Evolutionary conservation across 1,140 invertebrate species (phyloP).

Genomic region (Aphelinus atriplicis): DNA sequence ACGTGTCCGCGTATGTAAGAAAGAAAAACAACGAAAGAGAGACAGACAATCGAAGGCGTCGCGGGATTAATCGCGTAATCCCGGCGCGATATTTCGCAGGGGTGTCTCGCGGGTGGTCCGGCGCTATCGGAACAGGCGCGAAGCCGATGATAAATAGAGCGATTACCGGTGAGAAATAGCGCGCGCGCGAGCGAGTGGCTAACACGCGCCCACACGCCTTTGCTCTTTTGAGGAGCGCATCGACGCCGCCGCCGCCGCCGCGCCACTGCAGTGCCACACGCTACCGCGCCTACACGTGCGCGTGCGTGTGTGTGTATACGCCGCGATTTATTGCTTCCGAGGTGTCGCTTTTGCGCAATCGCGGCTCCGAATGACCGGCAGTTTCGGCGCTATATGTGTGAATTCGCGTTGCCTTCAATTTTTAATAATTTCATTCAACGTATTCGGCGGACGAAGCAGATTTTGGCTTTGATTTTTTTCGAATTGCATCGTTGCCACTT

Average conservation of each 20-base stretch:
- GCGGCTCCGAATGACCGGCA: constrained; percentile 21
- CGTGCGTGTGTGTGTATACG: neutral
- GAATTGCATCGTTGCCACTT: too few relatives aligned
- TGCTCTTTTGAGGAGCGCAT: neutral
- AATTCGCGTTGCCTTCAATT: too few relatives aligned
- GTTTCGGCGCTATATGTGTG: too few relatives aligned
- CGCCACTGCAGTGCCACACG: too few relatives aligned
- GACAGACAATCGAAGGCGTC: too few relatives aligned
- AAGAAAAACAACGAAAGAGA: too few relatives aligned
- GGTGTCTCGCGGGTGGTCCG: constrained; percentile 48
- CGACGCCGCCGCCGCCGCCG: too few relatives aligned
- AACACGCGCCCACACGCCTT: neutral
- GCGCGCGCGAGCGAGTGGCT: neutral
- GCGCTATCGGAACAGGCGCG: constrained; percentile 49
- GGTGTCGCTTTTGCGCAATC: neutral
- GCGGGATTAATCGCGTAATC: neutral
- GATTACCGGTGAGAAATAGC: constrained; percentile 50
- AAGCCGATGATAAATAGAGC: constrained; percentile 58
- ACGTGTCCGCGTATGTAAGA: too few relatives aligned
- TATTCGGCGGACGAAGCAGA: too few relatives aligned
- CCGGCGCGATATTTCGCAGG: neutral
- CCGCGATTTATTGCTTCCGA: constrained; percentile 2
- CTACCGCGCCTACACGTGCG: too few relatives aligned
- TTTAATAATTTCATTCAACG: too few relatives aligned
- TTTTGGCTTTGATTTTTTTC: too few relatives aligned